phyloP scores from a whole-genome alignment of 2,797 vertebrate genomes.

The Lepus townsendii region DNA sequence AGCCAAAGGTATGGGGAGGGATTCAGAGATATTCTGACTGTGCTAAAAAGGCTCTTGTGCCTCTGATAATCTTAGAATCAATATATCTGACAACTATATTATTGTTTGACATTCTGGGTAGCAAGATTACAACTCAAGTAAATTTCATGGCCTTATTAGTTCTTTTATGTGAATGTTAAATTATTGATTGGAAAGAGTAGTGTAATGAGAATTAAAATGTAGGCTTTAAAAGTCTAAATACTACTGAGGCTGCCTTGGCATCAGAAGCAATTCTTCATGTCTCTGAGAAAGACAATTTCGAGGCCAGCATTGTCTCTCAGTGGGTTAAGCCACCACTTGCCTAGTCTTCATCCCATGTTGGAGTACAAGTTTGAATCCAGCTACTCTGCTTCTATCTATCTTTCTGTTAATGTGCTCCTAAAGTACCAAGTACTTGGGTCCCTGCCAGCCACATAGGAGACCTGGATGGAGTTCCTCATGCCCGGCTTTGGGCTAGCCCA shows the following conservation, averaged over 20 bases:
- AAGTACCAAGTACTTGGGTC: too few species aligned
- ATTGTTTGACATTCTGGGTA: neutral
- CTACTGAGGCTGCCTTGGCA: neutral
- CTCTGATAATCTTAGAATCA: neutral
- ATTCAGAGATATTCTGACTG: neutral
- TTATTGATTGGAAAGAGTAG: neutral
- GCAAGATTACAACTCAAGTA: neutral
- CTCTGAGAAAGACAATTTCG: neutral
- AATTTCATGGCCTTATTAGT: neutral
- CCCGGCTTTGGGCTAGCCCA: too few species aligned
- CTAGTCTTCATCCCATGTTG: too few species aligned
- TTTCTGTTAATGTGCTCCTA: too few species aligned
- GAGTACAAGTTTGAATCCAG: too few species aligned
- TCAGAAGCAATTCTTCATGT: neutral
- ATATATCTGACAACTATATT: neutral
- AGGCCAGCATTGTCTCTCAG: too few species aligned
- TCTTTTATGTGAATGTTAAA: neutral
- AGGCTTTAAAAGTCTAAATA: neutral
- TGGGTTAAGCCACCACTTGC: too few species aligned
- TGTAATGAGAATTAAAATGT: neutral
- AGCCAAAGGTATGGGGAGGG: neutral
- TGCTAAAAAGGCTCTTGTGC: too few species aligned
- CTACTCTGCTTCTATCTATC: too few species aligned
- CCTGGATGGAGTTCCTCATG: too few species aligned
- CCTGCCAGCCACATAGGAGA: too few species aligned